Conservation (phyloP, 2,797 vertebrate species). For the Sarcoramphus papa region DNA sequence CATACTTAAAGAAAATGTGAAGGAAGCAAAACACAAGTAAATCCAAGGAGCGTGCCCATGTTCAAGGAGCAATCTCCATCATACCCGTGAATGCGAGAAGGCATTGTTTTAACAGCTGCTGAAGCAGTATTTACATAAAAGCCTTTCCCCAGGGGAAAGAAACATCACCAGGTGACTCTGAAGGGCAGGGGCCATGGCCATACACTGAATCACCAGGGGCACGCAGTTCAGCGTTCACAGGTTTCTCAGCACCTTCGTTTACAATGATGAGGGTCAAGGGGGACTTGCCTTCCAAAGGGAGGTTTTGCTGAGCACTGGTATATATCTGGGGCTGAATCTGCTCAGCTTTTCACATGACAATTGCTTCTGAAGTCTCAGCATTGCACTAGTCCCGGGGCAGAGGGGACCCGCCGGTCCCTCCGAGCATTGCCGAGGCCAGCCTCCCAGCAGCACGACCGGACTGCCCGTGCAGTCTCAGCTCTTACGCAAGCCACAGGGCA, state of each 20-base stretch:
- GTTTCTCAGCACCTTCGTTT: background rate
- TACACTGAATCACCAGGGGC: background rate
- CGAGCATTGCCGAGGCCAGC: background rate
- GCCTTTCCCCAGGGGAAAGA: background rate
- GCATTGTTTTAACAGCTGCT: background rate
- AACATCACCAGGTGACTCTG: background rate
- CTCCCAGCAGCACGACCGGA: rapidly evolving
- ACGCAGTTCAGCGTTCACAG: background rate
- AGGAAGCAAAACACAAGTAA: background rate
- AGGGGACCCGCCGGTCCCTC: rapidly evolving
- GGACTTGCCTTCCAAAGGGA: background rate
- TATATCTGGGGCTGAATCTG: background rate
- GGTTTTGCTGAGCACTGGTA: background rate
- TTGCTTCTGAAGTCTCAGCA: background rate
- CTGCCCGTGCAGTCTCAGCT: background rate
- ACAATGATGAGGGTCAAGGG: background rate
- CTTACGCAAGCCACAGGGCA: background rate
- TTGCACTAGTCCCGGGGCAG: background rate
- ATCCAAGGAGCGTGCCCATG: background rate
- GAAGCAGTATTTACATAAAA: background rate
- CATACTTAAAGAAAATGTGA: background rate
- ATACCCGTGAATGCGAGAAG: rapidly evolving
- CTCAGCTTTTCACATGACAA: background rate
- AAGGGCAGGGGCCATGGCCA: background rate
- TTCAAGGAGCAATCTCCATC: background rate